phyloP scores from a whole-genome alignment of 92 coral and sea anemone genomes.

The Nematostella vectensis region DNA sequence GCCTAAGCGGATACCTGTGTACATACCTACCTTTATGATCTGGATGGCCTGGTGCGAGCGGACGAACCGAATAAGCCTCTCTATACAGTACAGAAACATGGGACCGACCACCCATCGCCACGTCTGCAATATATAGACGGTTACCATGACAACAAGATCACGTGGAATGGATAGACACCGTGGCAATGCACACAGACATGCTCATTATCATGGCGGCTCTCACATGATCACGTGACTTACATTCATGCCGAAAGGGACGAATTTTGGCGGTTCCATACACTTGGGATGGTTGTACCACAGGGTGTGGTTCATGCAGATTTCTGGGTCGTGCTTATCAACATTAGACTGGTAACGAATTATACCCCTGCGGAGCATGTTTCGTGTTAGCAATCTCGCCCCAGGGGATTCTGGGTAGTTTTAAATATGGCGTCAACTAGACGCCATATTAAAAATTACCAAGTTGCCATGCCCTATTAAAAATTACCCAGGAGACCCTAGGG shows the following conservation, averaged over 20 bases:
- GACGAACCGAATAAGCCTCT: constrained; percentile 61
- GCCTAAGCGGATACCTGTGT: too few relatives aligned
- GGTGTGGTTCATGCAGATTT: constrained; percentile 29
- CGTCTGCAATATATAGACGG: constrained; percentile 36
- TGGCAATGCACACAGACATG: too few relatives aligned
- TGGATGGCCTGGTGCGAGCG: constrained; percentile 71
- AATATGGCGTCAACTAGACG: background rate
- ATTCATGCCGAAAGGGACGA: constrained; percentile 70
- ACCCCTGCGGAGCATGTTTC: constrained; percentile 65
- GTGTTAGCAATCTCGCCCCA: too few relatives aligned
- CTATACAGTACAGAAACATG: constrained; percentile 53
- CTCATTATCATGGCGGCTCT: too few relatives aligned
- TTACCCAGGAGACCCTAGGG: too few relatives aligned
- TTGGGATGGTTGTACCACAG: constrained; percentile 21
- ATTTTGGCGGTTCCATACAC: constrained; percentile 46
- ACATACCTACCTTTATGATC: constrained; percentile 54
- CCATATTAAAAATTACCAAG: background rate
- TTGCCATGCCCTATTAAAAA: too few relatives aligned
- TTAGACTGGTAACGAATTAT: constrained; percentile 75
- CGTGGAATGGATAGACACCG: too few relatives aligned
- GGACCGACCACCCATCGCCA: constrained; percentile 89
- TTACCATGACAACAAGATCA: too few relatives aligned
- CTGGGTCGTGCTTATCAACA: constrained; percentile 65
- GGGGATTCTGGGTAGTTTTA: too few relatives aligned
- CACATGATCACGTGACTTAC: constrained; percentile 36